Conservation (phyloP, 1,140 invertebrate species). For the Pseudomyrmex sp. region DNA sequence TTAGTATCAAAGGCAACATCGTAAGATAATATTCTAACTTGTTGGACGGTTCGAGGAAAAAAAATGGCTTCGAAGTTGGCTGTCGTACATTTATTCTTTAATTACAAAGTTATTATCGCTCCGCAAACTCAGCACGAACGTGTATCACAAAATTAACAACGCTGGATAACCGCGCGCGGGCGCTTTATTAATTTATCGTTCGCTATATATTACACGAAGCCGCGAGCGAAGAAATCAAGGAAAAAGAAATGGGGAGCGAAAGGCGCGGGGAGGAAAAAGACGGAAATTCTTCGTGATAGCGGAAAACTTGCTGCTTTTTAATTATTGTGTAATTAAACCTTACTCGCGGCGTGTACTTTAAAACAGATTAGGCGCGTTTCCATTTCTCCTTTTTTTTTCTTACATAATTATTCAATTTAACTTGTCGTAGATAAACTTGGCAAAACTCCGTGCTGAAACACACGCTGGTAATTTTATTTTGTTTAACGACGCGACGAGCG, state of each 20-base stretch:
- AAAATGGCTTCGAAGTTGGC: slow-evolving; percentile 26
- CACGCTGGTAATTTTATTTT: slow-evolving; percentile 11
- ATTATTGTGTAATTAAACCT: slow-evolving; percentile 80
- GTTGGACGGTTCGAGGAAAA: background rate
- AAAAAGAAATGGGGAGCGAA: slow-evolving; percentile 32
- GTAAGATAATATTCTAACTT: slow-evolving; percentile 20
- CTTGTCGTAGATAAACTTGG: background rate
- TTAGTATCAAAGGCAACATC: slow-evolving; percentile 18
- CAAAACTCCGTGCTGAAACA: background rate
- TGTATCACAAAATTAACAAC: slow-evolving; percentile 64
- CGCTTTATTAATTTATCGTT: slow-evolving; percentile 82
- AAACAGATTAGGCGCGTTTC: slow-evolving; percentile 32
- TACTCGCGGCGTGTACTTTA: slow-evolving; percentile 15
- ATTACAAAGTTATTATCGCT: slow-evolving; percentile 76
- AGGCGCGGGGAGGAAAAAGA: slow-evolving; percentile 10
- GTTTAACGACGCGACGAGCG: slow-evolving; percentile 3
- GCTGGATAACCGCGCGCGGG: slow-evolving; percentile 51
- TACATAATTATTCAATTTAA: slow-evolving; percentile 11
- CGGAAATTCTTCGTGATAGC: slow-evolving; percentile 30
- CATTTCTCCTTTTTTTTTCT: background rate
- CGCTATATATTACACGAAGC: slow-evolving; percentile 69
- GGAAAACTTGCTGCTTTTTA: slow-evolving; percentile 74
- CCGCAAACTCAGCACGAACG: slow-evolving; percentile 54
- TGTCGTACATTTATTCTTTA: slow-evolving; percentile 73
- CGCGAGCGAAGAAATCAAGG: slow-evolving; percentile 50